A percentile compares a stretch with the other conserved stretches of the same genome.
phyloP scores from a whole-genome alignment of 2,797 vertebrate species.

The Philypnodon macrostomus region DNA sequence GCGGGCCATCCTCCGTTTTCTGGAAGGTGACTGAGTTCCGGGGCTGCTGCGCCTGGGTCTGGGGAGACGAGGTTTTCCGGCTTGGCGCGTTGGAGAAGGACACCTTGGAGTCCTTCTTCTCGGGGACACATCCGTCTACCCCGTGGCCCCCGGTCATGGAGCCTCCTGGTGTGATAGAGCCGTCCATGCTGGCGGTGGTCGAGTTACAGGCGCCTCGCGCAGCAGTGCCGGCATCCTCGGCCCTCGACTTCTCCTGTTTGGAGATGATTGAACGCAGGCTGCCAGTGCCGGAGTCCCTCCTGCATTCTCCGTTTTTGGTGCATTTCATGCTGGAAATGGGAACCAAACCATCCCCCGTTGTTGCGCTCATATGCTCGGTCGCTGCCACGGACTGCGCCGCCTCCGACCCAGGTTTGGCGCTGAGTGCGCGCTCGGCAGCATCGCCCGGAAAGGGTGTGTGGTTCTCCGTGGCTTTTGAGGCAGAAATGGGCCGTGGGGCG shows the following conservation, averaged over 20 bases:
- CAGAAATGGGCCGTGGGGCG: conserved; percentile 68
- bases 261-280: conserved; percentile 82
- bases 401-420: conserved; percentile 63
- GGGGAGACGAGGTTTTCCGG: conserved; percentile 79
- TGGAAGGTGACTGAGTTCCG: conserved; percentile 82
- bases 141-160: conserved; percentile 71
- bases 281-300: conserved; percentile 79
- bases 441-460: conserved; percentile 71
- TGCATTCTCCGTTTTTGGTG: conserved; percentile 86
- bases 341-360: conserved; percentile 67
- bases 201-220: conserved; percentile 76
- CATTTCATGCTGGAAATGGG: conserved; percentile 81
- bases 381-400: conserved; percentile 54
- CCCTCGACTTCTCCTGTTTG: conserved; percentile 77
- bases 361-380: conserved; percentile 62
- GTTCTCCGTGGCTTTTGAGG: conserved; percentile 63
- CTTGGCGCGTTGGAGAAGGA: conserved; percentile 83
- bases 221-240: conserved; percentile 68
- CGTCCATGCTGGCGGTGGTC: conserved; percentile 78
- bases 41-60: conserved; percentile 69
- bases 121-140: conserved; percentile 66
- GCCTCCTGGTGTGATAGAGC: conserved; percentile 71
- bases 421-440: conserved; percentile 70
- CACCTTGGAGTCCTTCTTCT: conserved; percentile 82
- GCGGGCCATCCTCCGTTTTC: conserved; percentile 80